Conservation (phyloP, 2,888 invertebrate species). For the Heterodera filipjevi region DNA sequence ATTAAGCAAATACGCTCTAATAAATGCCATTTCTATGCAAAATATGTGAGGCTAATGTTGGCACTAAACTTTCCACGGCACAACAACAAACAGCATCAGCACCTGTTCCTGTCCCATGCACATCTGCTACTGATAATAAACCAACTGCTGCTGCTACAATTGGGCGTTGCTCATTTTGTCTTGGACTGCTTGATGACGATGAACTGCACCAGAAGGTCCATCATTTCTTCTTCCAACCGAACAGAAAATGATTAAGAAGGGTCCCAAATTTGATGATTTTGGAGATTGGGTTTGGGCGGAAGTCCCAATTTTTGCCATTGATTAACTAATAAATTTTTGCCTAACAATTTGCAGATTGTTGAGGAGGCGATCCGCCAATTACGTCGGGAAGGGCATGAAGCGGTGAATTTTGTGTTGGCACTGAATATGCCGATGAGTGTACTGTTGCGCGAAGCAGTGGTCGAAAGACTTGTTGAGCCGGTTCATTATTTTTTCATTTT, state of each 20-base stretch:
- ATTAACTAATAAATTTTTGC: background rate
- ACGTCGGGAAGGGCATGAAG: conserved; percentile 53
- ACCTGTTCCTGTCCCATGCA: background rate
- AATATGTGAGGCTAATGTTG: background rate
- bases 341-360: background rate
- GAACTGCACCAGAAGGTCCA: conserved; percentile 22
- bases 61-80: background rate
- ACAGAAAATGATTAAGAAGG: background rate
- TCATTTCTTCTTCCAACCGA: background rate
- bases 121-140: background rate
- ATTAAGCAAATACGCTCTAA: background rate
- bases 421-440: conserved; percentile 57
- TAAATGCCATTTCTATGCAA: conserved; percentile 9
- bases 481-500: background rate
- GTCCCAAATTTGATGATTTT: background rate
- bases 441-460: conserved; percentile 48
- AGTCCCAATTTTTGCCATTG: too few species aligned
- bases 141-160: background rate
- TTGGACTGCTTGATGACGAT: conserved; percentile 33
- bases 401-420: conserved; percentile 57
- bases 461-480: conserved; percentile 18
- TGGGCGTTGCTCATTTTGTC: conserved; percentile 29
- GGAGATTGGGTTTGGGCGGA: too few species aligned
- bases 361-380: conserved; percentile 36
- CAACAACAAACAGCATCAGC: background rate